These are phyloP conservation scores for Crotalus tigris DNA, from an alignment of 2,113 vertebrate genomes.

Conservation along the genomic window DNA sequence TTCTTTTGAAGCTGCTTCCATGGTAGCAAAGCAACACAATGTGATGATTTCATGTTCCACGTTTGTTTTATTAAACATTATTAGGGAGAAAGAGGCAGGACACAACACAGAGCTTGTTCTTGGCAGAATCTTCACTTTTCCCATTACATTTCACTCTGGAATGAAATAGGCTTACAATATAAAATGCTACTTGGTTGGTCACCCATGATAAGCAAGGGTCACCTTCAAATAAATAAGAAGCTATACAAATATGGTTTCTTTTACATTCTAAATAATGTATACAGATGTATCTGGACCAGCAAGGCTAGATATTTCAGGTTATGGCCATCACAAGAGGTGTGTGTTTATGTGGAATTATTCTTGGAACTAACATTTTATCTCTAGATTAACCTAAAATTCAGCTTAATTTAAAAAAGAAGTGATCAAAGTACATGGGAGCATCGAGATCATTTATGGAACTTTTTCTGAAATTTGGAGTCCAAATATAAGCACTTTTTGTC, in stretches of 20 bases:
- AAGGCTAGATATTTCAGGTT: background rate
- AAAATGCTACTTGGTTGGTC: background rate
- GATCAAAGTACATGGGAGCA: background rate
- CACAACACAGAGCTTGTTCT: background rate
- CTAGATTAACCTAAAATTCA: background rate
- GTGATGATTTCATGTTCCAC: background rate
- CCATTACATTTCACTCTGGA: background rate
- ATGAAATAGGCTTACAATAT: background rate
- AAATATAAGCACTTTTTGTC: background rate
- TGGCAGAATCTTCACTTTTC: background rate
- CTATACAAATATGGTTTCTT: background rate
- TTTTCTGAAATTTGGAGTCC: background rate
- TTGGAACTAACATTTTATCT: background rate
- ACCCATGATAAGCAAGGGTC: background rate
- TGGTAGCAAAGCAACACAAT: background rate
- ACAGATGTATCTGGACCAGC: background rate
- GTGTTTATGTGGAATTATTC: background rate
- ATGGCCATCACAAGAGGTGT: background rate
- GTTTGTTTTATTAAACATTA: background rate
- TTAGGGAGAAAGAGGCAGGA: background rate
- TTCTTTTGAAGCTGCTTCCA: background rate
- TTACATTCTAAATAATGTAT: background rate
- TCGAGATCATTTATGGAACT: background rate
- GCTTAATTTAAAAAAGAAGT: background rate
- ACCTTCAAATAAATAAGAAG: background rate